Percentiles rank a stretch among this genome's conserved stretches.
phyloP scores from a whole-genome alignment of 2,113 vertebrate species.

The Athene noctua region DNA sequence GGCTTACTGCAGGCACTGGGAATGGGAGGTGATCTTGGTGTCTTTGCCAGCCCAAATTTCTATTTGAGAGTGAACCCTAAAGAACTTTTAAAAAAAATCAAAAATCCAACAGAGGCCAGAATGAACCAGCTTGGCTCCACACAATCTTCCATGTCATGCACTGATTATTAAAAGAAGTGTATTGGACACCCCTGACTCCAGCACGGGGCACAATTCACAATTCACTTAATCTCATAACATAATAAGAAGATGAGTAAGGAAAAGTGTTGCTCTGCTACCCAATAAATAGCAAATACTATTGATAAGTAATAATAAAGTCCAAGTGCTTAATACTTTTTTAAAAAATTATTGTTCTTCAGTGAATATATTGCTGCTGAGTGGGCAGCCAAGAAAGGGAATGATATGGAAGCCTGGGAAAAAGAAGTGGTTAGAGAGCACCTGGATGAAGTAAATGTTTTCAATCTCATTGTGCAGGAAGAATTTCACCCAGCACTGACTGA shows the following conservation, averaged over 20 bases:
- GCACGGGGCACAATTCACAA: background rate
- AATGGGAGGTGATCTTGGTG: background rate
- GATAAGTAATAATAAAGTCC: background rate
- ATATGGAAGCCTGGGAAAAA: background rate
- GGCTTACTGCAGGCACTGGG: fast-evolving
- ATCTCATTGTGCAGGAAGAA: background rate
- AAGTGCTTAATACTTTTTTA: background rate
- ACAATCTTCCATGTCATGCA: background rate
- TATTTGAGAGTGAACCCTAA: background rate
- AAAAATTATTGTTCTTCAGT: background rate
- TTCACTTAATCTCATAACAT: background rate
- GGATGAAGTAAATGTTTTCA: background rate
- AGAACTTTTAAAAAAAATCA: background rate
- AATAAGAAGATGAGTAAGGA: background rate
- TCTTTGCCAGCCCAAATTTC: background rate
- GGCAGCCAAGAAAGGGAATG: background rate
- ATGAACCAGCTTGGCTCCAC: background rate
- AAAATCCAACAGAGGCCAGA: background rate
- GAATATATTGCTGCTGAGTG: background rate
- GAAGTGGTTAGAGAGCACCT: background rate
- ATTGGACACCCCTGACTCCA: background rate
- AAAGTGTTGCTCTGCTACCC: background rate
- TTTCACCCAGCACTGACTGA: background rate
- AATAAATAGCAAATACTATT: background rate
- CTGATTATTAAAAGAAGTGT: background rate